phyloP scores from a whole-genome alignment of 2,113 vertebrate genomes.

The Anarrhichthys ocellatus region DNA sequence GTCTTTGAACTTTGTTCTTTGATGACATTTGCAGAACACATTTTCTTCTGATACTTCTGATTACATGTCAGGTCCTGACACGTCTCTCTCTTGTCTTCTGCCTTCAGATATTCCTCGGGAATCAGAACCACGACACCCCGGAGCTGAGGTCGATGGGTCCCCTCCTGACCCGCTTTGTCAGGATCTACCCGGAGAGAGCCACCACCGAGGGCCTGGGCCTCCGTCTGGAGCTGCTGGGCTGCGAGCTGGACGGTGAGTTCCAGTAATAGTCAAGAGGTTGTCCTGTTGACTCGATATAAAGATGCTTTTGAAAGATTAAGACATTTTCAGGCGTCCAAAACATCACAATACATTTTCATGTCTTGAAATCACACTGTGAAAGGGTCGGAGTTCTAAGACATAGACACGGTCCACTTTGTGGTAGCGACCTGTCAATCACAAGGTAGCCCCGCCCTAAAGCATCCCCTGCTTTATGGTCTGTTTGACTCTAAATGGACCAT shows the following conservation, averaged over 20 bases:
- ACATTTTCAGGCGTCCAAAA: too few species aligned
- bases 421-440: too few species aligned
- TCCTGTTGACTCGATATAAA: background rate
- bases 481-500: too few species aligned
- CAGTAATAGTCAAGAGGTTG: background rate
- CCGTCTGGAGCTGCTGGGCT: constrained; percentile 94
- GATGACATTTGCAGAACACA: constrained; percentile 3
- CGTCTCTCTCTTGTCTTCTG: background rate
- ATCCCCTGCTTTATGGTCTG: too few species aligned
- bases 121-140: constrained; percentile 96
- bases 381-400: too few species aligned
- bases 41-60: background rate
- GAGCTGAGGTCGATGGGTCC: constrained; percentile 88
- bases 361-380: too few species aligned
- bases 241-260: constrained; percentile 90
- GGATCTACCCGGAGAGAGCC: constrained; percentile 93
- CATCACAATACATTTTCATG: too few species aligned
- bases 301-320: too few species aligned
- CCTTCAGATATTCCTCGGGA: constrained; percentile 90
- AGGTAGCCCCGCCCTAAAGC: too few species aligned
- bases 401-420: too few species aligned
- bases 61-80: background rate
- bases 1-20: background rate
- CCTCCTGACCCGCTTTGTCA: constrained; percentile 87
- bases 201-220: constrained; percentile 90